A percentile compares a stretch with the other conserved stretches of the same genome.
Evolutionary conservation across 2,888 invertebrate genomes (phyloP).

Genomic region (Drosophila mimetica): DNA sequence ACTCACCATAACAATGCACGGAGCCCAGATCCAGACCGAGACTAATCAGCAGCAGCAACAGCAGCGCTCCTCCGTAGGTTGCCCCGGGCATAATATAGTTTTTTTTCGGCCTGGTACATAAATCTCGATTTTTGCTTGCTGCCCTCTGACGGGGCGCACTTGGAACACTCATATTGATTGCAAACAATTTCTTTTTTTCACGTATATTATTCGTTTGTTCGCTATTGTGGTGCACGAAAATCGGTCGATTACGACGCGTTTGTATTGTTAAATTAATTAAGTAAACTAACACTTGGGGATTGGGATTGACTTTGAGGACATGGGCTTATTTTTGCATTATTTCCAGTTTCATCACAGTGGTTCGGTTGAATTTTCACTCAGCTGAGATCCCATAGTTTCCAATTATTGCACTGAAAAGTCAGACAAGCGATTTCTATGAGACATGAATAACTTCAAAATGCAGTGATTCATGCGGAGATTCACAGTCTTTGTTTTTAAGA

Average conservation of each 20-base stretch:
- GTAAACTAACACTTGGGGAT: conserved; percentile 55
- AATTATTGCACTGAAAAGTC: conserved; percentile 40
- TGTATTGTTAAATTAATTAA: conserved; percentile 74
- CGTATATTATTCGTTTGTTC: conserved; percentile 32
- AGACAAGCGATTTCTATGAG: conserved; percentile 10
- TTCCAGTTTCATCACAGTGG: conserved; percentile 49
- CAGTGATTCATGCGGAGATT: conserved; percentile 18
- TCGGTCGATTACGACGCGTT: conserved; percentile 37
- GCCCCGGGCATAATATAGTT: conserved; percentile 41
- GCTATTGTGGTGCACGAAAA: conserved; percentile 46
- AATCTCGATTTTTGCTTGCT: conserved; percentile 41
- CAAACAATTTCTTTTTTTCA: conserved; percentile 42
- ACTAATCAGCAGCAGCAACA: conserved; percentile 69
- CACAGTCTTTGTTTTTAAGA: conserved; percentile 1
- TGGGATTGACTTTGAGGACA: conserved; percentile 14
- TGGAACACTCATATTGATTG: conserved; percentile 80
- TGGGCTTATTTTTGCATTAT: conserved; percentile 63
- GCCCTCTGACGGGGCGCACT: conserved; percentile 74
- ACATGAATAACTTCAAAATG: background rate
- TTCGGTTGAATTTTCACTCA: conserved; percentile 44
- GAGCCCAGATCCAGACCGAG: conserved; percentile 59
- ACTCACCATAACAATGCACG: conserved; percentile 76
- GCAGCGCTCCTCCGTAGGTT: conserved; percentile 30
- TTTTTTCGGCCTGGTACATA: conserved; percentile 44
- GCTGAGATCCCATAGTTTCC: conserved; percentile 39